Percentiles rank a stretch among this genome's conserved stretches.
Evolutionary conservation across 2,113 vertebrate genomes (phyloP).

Genomic region (Pterocles gutturalis): DNA sequence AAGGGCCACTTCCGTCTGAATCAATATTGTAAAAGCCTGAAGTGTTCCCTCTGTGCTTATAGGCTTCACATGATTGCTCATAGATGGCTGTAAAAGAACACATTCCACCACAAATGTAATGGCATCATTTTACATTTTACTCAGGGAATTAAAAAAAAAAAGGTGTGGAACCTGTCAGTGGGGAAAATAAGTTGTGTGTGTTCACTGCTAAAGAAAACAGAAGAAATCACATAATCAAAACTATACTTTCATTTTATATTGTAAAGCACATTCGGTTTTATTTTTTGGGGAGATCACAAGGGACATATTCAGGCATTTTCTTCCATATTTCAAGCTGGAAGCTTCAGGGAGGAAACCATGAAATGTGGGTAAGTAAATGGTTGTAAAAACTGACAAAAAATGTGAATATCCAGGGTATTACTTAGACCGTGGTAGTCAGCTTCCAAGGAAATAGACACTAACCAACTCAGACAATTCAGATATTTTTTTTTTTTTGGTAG

Average conservation of each 20-base stretch:
- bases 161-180: fast-evolving
- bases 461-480: background rate
- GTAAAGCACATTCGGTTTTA: background rate
- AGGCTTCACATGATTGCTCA: conserved; percentile 93
- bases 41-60: conserved; percentile 91
- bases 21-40: conserved; percentile 91
- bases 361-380: background rate
- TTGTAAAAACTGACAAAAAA: background rate
- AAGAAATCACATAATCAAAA: background rate
- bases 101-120: conserved; percentile 3
- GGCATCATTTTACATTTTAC: conserved; percentile 9
- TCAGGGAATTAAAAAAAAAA: background rate
- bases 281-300: background rate
- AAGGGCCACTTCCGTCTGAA: conserved; percentile 91
- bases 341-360: background rate
- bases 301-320: background rate
- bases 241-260: background rate
- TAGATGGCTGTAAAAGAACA: conserved; percentile 84
- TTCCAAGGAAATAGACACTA: background rate
- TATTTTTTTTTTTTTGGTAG: background rate
- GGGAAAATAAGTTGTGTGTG: background rate
- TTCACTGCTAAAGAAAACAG: background rate
- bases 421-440: background rate
- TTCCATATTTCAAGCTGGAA: background rate
- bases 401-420: background rate